Evolutionary conservation across 2,888 invertebrate species (phyloP).

Genomic region (Deilephila elpenor): DNA sequence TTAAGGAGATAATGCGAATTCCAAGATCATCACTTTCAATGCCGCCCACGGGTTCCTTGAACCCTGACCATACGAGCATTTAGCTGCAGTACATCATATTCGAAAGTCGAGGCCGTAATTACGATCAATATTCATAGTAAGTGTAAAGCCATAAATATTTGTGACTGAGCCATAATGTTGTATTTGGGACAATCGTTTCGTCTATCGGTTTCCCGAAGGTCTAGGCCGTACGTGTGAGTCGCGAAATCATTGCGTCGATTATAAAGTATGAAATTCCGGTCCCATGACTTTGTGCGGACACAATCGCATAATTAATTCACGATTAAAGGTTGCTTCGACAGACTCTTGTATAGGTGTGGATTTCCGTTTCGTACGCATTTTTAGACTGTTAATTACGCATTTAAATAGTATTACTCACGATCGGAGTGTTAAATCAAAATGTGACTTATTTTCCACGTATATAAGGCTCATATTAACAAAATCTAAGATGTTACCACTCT

Average conservation of each 20-base stretch:
- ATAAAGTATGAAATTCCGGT: constrained; percentile 20
- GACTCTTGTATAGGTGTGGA: neutral
- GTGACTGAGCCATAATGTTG: constrained; percentile 10
- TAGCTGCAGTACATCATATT: constrained; percentile 34
- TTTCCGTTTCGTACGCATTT: neutral
- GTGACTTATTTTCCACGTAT: too few relatives aligned
- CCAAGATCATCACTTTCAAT: constrained; percentile 29
- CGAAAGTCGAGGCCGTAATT: constrained; percentile 42
- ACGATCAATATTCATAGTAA: constrained; percentile 27
- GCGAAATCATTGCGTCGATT: constrained; percentile 13
- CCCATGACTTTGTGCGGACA: constrained; percentile 15
- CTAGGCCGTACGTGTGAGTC: constrained; percentile 41
- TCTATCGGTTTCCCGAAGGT: constrained; percentile 37
- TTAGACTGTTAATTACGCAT: constrained; percentile 3
- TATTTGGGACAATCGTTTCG: constrained; percentile 33
- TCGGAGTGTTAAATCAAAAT: too few relatives aligned
- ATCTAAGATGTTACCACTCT: too few relatives aligned
- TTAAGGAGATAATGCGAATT: constrained; percentile 36
- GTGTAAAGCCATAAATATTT: constrained; percentile 4
- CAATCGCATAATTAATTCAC: constrained; percentile 7
- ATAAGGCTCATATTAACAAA: too few relatives aligned
- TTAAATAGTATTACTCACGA: neutral
- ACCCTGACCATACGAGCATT: constrained; percentile 35
- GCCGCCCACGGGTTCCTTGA: constrained; percentile 37
- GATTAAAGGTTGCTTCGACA: constrained; percentile 1